These are phyloP conservation scores for Leptoclinus maculatus DNA, from an alignment of 2,797 vertebrate species.

Conservation along the genomic window DNA sequence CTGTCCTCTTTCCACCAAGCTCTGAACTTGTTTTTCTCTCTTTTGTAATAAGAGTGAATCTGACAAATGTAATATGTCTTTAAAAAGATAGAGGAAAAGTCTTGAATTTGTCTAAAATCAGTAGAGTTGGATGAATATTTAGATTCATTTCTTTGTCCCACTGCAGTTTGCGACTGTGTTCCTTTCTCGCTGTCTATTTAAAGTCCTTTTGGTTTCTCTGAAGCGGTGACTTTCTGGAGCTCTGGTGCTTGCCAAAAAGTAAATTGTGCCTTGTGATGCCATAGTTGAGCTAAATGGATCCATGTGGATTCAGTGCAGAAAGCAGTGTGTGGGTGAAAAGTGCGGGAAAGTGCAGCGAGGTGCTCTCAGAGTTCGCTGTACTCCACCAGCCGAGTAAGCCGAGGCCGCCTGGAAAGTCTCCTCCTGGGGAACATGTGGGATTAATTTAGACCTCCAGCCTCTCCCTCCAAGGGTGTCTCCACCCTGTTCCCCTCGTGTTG, in stretches of 20 bases:
- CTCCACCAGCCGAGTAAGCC: slow-evolving; percentile 25
- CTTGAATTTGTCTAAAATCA: slow-evolving; percentile 23
- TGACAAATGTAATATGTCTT: slow-evolving; percentile 7
- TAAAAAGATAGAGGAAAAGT: slow-evolving; percentile 2
- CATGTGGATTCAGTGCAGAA: slow-evolving; percentile 66
- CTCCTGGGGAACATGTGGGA: slow-evolving; percentile 82
- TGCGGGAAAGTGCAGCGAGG: slow-evolving; percentile 73
- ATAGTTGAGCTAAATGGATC: slow-evolving; percentile 71
- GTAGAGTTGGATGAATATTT: slow-evolving; percentile 19
- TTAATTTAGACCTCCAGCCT: slow-evolving; percentile 80
- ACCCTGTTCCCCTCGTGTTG: slow-evolving; percentile 73
- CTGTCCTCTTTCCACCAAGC: slow-evolving; percentile 21
- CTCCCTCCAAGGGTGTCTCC: slow-evolving; percentile 78
- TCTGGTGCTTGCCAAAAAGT: slow-evolving; percentile 54
- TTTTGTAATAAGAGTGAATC: slow-evolving; percentile 31
- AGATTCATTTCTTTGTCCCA: slow-evolving; percentile 21
- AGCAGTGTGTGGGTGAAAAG: slow-evolving; percentile 76
- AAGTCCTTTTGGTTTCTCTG: slow-evolving; percentile 50
- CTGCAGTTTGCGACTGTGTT: slow-evolving; percentile 32
- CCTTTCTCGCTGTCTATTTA: slow-evolving; percentile 53
- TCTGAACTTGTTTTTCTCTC: not conserved
- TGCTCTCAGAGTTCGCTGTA: slow-evolving; percentile 48
- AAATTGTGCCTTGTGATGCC: slow-evolving; percentile 69
- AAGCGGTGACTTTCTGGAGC: slow-evolving; percentile 52
- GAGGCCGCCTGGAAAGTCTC: slow-evolving; percentile 69